A percentile compares a stretch with the other conserved stretches of the same genome.
Evolutionary conservation across 2,888 invertebrate species (phyloP).

Genomic region (Tiliacea aurago): DNA sequence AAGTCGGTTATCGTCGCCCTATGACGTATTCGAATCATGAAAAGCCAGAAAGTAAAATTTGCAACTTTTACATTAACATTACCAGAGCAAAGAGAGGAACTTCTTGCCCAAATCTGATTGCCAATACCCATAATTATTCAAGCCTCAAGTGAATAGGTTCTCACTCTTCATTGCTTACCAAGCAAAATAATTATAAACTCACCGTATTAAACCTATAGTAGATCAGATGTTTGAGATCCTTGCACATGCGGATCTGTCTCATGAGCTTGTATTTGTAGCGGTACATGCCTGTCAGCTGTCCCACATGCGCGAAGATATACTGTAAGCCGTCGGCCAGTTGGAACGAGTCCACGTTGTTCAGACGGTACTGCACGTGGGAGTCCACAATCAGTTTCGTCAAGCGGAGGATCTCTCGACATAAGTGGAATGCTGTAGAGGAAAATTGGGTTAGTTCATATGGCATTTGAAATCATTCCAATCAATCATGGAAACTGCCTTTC

Average conservation of each 20-base stretch:
- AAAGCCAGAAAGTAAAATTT: neutral
- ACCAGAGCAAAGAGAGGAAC: neutral
- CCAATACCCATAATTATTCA: neutral
- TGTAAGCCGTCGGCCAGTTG: slow-evolving; percentile 99
- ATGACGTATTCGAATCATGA: neutral
- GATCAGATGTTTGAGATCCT: slow-evolving; percentile 99
- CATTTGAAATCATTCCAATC: neutral
- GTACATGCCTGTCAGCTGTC: slow-evolving; percentile 99
- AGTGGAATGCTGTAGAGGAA: slow-evolving; percentile 95
- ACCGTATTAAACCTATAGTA: slow-evolving; percentile 99
- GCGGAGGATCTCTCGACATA: slow-evolving; percentile 99
- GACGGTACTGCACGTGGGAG: slow-evolving; percentile 99
- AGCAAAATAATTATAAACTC: slow-evolving; percentile 77
- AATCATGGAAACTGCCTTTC: neutral
- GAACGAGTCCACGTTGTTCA: slow-evolving; percentile 99
- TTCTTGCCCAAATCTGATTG: neutral
- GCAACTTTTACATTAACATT: neutral
- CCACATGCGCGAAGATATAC: slow-evolving; percentile 99
- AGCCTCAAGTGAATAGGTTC: neutral
- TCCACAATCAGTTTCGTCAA: slow-evolving; percentile 99
- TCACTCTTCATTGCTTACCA: neutral
- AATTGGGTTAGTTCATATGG: neutral
- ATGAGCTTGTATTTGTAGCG: slow-evolving; percentile 99
- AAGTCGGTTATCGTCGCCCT: too few species aligned
- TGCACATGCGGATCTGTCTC: slow-evolving; percentile 99